phyloP scores from a whole-genome alignment of 2,888 invertebrate genomes.

The Synergus japonicus region DNA sequence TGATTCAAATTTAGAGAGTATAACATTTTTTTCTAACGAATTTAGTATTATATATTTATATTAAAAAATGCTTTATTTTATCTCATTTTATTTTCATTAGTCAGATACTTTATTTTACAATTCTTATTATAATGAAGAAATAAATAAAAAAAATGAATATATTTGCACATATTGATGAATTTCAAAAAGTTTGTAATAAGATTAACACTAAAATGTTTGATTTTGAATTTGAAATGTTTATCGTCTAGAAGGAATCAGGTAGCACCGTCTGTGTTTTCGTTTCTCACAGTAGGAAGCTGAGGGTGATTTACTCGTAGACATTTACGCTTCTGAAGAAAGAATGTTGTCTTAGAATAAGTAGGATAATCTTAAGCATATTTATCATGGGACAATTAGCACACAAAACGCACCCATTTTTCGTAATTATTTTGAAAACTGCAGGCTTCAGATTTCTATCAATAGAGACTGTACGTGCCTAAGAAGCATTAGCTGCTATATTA shows the following conservation, averaged over 20 bases:
- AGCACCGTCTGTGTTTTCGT: constrained; percentile 10
- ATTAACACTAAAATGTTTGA: not conserved
- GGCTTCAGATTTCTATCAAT: not conserved
- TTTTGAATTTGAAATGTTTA: not conserved
- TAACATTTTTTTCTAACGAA: too few relatives aligned
- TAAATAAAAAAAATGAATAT: too few relatives aligned
- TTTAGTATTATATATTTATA: too few relatives aligned
- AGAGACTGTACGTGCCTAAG: not conserved
- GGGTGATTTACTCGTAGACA: not conserved
- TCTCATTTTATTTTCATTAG: too few relatives aligned
- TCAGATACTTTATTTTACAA: too few relatives aligned
- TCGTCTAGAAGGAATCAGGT: constrained; percentile 2
- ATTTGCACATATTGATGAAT: too few relatives aligned
- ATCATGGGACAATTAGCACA: constrained; percentile 12
- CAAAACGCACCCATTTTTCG: constrained; percentile 62
- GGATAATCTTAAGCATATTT: constrained; percentile 68
- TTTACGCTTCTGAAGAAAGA: constrained; percentile 44
- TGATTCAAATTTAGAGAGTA: too few relatives aligned
- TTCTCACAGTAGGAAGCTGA: not conserved
- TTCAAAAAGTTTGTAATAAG: not conserved
- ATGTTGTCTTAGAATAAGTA: constrained; percentile 70
- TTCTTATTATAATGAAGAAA: too few relatives aligned
- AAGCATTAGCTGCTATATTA: not conserved
- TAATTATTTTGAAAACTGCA: constrained; percentile 57
- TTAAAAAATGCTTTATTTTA: too few relatives aligned